Percentiles rank a stretch among this genome's conserved stretches.
Conservation (phyloP, 2,113 vertebrate species). For the Deroptyus accipitrinus region DNA sequence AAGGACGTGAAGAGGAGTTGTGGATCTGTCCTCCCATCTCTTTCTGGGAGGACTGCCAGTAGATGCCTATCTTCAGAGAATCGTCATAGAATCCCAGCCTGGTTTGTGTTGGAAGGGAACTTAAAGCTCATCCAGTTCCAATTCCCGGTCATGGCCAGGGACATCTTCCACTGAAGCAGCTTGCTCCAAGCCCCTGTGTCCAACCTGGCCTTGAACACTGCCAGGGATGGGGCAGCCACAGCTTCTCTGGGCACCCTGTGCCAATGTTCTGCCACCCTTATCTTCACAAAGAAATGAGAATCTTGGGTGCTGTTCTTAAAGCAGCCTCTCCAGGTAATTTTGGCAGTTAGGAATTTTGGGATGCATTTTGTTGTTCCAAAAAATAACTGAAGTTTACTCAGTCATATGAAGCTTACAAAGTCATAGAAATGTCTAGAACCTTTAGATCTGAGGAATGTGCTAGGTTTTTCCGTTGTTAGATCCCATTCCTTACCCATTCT, state of each 20-base stretch:
- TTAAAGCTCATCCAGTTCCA: not conserved
- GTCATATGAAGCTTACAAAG: not conserved
- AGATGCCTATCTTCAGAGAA: rapidly evolving
- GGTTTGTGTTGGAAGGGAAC: not conserved
- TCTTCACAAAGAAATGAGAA: not conserved
- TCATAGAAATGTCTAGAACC: not conserved
- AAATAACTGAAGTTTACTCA: not conserved
- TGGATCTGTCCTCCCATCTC: not conserved
- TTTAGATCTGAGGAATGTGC: not conserved
- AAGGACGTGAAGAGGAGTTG: not conserved
- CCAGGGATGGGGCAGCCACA: not conserved
- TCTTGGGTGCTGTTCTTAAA: not conserved
- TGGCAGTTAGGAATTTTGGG: not conserved
- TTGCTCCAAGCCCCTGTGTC: not conserved
- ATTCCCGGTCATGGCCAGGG: not conserved
- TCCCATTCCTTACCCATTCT: not conserved
- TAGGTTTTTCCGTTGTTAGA: not conserved
- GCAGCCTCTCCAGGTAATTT: not conserved
- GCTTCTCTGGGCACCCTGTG: not conserved
- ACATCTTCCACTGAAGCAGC: not conserved
- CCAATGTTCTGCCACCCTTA: not conserved
- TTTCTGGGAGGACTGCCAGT: not conserved
- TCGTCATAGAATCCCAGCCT: not conserved
- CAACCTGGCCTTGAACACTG: not conserved
- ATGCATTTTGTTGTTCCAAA: not conserved